Conservation (phyloP, 2,113 vertebrate genomes). For the Petaurus breviceps region DNA sequence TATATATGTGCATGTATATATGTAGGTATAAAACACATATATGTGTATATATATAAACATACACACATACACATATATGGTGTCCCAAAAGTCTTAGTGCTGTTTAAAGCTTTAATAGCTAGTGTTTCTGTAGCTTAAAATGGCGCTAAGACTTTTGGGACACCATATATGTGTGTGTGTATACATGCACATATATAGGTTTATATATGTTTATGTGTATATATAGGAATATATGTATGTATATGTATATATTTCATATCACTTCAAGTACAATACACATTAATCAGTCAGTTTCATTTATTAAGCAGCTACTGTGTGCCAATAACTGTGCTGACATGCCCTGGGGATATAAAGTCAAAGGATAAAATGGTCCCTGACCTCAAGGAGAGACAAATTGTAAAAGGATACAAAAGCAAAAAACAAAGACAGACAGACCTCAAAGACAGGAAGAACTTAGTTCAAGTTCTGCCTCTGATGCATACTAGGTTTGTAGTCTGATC, state of each 20-base stretch:
- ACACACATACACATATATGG: no score
- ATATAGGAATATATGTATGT: no score
- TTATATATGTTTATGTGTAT: no score
- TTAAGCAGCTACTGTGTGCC: neutral
- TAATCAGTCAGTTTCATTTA: neutral
- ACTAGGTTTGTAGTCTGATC: neutral
- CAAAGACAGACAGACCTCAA: neutral
- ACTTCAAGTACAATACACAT: neutral
- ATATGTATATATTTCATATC: neutral
- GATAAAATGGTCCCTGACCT: neutral
- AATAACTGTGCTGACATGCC: neutral
- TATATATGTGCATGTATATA: neutral
- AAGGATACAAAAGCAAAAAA: neutral
- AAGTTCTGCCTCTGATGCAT: neutral
- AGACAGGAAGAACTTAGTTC: neutral
- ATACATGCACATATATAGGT: no score
- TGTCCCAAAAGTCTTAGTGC: neutral
- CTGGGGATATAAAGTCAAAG: neutral
- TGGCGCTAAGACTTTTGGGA: neutral
- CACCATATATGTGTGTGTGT: neutral
- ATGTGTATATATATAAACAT: no score
- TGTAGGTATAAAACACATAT: neutral
- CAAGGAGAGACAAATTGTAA: neutral
- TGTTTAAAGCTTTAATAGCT: neutral
- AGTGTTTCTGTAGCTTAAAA: neutral